phyloP scores from a whole-genome alignment of 2,888 invertebrate species.

The Leptinotarsa juncta region DNA sequence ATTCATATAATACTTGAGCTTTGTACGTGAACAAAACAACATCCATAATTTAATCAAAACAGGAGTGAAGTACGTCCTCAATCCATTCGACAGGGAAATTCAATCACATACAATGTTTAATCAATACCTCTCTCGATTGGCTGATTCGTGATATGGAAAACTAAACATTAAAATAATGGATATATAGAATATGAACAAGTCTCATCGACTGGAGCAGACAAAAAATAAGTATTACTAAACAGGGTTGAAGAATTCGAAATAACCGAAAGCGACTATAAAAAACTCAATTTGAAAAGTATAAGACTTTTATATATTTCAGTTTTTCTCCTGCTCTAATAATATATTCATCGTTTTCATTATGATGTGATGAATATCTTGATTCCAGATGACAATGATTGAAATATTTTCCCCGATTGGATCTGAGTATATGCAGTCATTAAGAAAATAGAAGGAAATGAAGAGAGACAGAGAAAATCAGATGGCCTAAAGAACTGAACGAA shows the following conservation, averaged over 20 bases:
- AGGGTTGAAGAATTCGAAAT: neutral
- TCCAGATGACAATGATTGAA: too few relatives aligned
- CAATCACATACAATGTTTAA: neutral
- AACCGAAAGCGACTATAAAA: too few relatives aligned
- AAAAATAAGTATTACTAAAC: neutral
- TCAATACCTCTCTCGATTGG: neutral
- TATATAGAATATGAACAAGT: neutral
- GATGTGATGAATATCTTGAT: too few relatives aligned
- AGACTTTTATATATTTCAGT: too few relatives aligned
- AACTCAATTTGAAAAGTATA: too few relatives aligned
- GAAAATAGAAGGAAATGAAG: too few relatives aligned
- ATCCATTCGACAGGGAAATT: neutral
- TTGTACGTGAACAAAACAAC: neutral
- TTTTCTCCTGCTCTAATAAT: too few relatives aligned
- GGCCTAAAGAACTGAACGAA: too few relatives aligned
- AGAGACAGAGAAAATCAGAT: too few relatives aligned
- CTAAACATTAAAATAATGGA: neutral
- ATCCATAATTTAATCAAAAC: neutral
- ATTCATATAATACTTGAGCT: neutral
- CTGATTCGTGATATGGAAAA: neutral
- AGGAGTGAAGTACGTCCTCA: neutral
- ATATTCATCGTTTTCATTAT: too few relatives aligned
- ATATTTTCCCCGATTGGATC: too few relatives aligned
- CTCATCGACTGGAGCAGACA: neutral
- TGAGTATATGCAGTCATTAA: too few relatives aligned